Evolutionary conservation across 2,113 vertebrate genomes (phyloP).

Genomic region (Herpetotheres cachinnans): DNA sequence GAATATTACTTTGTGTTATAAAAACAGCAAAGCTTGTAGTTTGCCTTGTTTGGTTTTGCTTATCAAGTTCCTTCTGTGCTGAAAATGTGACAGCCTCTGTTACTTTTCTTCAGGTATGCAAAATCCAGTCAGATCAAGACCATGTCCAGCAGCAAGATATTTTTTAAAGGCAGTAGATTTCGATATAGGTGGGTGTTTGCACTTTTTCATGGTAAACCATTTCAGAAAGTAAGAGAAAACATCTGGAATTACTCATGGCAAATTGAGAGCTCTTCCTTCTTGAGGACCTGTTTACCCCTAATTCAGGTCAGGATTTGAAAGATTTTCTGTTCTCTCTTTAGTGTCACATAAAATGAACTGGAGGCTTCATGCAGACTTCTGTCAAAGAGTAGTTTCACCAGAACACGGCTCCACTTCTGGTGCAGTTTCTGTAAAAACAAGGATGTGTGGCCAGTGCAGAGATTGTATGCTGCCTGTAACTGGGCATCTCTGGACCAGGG

Average conservation of each 20-base stretch:
- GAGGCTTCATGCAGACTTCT: neutral
- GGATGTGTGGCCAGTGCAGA: accelerated
- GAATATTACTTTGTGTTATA: neutral
- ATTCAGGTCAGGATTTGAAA: neutral
- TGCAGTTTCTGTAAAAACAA: neutral
- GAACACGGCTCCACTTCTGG: neutral
- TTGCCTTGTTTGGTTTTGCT: neutral
- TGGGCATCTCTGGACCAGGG: neutral
- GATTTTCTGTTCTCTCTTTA: neutral
- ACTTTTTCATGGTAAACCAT: neutral
- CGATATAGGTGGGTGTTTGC: constrained; percentile 86
- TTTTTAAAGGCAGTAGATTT: constrained; percentile 99
- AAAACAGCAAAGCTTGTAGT: neutral
- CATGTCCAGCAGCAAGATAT: constrained; percentile 96
- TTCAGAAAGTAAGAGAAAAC: neutral
- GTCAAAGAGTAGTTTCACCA: neutral
- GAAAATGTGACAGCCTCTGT: neutral
- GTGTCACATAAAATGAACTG: neutral
- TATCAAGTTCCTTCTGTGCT: neutral
- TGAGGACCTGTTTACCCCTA: neutral
- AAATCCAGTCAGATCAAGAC: constrained; percentile 99
- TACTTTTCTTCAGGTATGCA: constrained; percentile 81
- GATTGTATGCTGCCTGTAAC: neutral
- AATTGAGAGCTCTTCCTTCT: neutral
- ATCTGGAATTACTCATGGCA: neutral